Evolutionary conservation across 2,113 vertebrate species (phyloP).

Genomic region (Tonatia bakeri): DNA sequence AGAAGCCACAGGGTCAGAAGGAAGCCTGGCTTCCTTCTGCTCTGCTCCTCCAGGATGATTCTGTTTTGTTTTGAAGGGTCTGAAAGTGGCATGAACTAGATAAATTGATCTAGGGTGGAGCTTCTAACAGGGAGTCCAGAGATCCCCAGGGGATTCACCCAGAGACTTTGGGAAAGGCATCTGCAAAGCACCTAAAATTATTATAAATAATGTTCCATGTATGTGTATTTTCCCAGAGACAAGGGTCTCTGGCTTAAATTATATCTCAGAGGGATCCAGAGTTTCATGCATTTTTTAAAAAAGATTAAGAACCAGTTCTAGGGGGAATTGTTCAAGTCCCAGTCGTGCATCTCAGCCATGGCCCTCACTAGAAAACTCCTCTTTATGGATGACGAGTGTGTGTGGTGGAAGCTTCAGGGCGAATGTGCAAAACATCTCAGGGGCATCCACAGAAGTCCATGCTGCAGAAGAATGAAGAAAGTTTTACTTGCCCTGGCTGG

Average conservation of each 20-base stretch:
- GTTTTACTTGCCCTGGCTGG: too few species aligned
- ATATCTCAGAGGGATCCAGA: neutral
- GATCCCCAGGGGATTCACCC: neutral
- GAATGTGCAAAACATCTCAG: neutral
- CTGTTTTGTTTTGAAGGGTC: conserved; percentile 47
- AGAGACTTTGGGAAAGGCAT: neutral
- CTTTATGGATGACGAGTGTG: neutral
- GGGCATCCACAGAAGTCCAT: neutral
- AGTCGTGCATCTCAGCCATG: neutral
- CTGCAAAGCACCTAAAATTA: neutral
- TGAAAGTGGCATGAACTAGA: neutral
- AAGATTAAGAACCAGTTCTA: neutral
- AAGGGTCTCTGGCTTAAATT: neutral
- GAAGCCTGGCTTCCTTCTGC: conserved; percentile 13
- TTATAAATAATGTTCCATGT: neutral
- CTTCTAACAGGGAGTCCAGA: neutral
- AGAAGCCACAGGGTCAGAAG: conserved; percentile 19
- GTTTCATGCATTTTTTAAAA: neutral
- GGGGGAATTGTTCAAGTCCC: neutral
- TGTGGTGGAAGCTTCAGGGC: neutral
- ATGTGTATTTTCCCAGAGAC: neutral
- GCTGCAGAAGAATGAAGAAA: neutral
- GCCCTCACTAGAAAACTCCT: neutral
- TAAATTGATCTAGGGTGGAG: neutral
- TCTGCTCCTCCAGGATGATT: neutral